These are phyloP conservation scores for Poecilia wingei DNA, from an alignment of 2,797 vertebrate genomes.

Conservation along the genomic window DNA sequence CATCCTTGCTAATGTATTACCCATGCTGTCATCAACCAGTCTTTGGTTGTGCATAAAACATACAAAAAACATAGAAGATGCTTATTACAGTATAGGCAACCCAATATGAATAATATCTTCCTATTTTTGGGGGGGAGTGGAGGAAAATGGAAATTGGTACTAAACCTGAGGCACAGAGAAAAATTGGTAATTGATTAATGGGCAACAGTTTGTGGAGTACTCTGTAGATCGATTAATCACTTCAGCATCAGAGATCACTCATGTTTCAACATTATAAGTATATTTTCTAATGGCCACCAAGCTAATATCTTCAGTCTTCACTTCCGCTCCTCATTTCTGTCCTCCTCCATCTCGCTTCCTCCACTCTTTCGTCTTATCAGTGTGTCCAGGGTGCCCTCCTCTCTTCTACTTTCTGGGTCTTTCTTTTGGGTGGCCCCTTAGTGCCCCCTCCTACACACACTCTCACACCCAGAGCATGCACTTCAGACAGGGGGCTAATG, in stretches of 20 bases:
- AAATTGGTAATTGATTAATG: background rate
- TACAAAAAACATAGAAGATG: background rate
- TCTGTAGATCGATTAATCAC: background rate
- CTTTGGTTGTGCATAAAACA: background rate
- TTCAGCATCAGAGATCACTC: conserved; percentile 1
- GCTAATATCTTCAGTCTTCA: conserved; percentile 39
- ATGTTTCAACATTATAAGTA: conserved; percentile 19
- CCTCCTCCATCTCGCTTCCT: conserved; percentile 27
- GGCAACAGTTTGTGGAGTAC: background rate
- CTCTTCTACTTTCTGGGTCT: conserved; percentile 66
- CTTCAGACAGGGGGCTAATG: conserved; percentile 82
- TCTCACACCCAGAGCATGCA: conserved; percentile 77
- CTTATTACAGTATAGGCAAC: background rate
- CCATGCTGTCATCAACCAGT: background rate
- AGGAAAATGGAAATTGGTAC: background rate
- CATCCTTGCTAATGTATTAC: background rate
- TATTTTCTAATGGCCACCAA: conserved; percentile 49
- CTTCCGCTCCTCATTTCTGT: conserved; percentile 40
- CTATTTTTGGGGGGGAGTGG: background rate
- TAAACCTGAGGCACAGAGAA: background rate
- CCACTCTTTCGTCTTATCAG: conserved; percentile 66
- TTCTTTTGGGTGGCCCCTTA: conserved; percentile 76
- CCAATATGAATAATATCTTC: background rate
- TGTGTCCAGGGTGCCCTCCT: conserved; percentile 76
- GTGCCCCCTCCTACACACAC: conserved; percentile 58